A percentile compares a stretch with the other conserved stretches of the same genome.
Conservation (phyloP, 2,888 invertebrate species). For the Epirrita christyi region DNA sequence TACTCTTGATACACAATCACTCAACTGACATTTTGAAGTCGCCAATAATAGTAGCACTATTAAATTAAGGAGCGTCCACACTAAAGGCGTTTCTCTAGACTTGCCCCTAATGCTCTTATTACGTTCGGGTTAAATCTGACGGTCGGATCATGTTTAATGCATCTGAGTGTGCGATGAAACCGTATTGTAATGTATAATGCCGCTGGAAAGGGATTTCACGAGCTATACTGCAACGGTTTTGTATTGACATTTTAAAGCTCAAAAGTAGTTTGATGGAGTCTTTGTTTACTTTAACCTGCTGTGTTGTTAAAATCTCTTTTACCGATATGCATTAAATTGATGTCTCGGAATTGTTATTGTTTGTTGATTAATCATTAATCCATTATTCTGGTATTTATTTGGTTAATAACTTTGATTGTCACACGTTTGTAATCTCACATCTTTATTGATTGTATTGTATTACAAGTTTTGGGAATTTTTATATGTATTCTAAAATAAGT, state of each 20-base stretch:
- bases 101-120: conserved; percentile 78
- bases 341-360: background rate
- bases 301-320: background rate
- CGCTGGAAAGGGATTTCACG: conserved; percentile 72
- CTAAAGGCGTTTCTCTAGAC: conserved; percentile 53
- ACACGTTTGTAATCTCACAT: too few relatives aligned
- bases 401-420: too few relatives aligned
- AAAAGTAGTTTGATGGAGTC: conserved; percentile 41
- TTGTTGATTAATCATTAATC: too few relatives aligned
- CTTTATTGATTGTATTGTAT: too few relatives aligned
- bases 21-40: conserved; percentile 29
- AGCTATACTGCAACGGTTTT: conserved; percentile 67
- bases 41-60: conserved; percentile 36
- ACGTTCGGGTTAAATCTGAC: conserved; percentile 83
- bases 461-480: too few relatives aligned
- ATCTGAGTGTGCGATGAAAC: conserved; percentile 79
- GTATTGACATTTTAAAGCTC: conserved; percentile 54
- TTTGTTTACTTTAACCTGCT: conserved; percentile 23
- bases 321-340: background rate
- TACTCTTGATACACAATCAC: conserved; percentile 21
- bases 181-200: conserved; percentile 75
- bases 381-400: too few relatives aligned
- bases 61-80: conserved; percentile 53
- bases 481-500: too few relatives aligned
- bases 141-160: conserved; percentile 82